Conservation (phyloP, 2,113 vertebrate genomes). For the Vidua chalybeata region DNA sequence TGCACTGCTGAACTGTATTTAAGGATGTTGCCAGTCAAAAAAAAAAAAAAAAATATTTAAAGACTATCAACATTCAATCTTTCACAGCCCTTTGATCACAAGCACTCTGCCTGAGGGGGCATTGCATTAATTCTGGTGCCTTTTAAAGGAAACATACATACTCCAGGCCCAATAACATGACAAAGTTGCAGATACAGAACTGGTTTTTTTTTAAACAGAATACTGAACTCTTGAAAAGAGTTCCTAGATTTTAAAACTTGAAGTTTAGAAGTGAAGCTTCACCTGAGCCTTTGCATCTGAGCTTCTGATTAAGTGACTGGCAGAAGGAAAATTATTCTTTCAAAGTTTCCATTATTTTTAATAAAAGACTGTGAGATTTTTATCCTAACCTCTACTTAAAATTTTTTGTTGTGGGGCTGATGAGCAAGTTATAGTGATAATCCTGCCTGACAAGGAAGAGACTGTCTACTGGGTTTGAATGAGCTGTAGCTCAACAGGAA, state of each 20-base stretch:
- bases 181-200: neutral
- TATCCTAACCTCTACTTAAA: neutral
- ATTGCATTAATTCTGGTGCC: neutral
- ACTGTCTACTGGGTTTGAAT: neutral
- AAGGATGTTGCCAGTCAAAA: neutral
- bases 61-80: neutral
- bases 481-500: neutral
- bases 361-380: neutral
- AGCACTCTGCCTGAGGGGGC: neutral
- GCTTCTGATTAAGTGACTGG: neutral
- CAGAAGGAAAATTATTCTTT: neutral
- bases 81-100: neutral
- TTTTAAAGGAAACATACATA: neutral
- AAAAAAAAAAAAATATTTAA: neutral
- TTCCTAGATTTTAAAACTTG: neutral
- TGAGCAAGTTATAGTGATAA: neutral
- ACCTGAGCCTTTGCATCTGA: neutral
- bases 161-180: neutral
- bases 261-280: neutral
- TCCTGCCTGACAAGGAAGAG: neutral
- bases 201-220: neutral
- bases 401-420: neutral
- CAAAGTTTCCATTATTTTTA: neutral
- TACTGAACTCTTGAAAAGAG: neutral
- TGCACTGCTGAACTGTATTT: neutral